These are phyloP conservation scores for Gymnothorax reevesii DNA, from an alignment of 2,797 vertebrate genomes.

Conservation along the genomic window DNA sequence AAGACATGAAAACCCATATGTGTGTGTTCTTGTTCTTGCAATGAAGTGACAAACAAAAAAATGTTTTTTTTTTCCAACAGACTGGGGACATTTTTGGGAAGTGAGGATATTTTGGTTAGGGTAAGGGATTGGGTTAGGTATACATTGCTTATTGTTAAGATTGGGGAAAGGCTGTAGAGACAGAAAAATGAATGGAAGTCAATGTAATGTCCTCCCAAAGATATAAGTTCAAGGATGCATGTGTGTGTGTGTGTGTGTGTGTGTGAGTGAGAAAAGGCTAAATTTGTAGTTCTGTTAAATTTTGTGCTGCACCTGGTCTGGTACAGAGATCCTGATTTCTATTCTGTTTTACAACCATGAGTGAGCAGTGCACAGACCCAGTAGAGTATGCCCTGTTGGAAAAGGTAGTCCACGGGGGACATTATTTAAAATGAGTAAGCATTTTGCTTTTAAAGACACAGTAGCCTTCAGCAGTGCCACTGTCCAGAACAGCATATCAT, in stretches of 20 bases:
- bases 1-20: too few relatives aligned
- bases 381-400: not conserved
- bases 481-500: not conserved
- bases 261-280: not conserved
- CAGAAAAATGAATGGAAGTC: too few relatives aligned
- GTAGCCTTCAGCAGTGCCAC: not conserved
- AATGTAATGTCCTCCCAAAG: too few relatives aligned
- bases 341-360: not conserved
- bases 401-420: not conserved
- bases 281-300: not conserved
- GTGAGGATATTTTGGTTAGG: too few relatives aligned
- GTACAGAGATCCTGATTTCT: not conserved
- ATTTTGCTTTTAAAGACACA: not conserved
- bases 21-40: too few relatives aligned
- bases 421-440: not conserved
- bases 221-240: too few relatives aligned
- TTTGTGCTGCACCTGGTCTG: not conserved
- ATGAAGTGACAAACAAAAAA: too few relatives aligned
- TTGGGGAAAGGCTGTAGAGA: too few relatives aligned
- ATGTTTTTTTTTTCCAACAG: too few relatives aligned
- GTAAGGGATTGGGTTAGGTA: too few relatives aligned
- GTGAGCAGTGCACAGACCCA: not conserved
- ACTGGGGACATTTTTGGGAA: too few relatives aligned
- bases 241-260: not conserved
- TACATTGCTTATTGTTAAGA: too few relatives aligned